phyloP scores from a whole-genome alignment of 2,797 vertebrate species.

The Saxicola maurus region DNA sequence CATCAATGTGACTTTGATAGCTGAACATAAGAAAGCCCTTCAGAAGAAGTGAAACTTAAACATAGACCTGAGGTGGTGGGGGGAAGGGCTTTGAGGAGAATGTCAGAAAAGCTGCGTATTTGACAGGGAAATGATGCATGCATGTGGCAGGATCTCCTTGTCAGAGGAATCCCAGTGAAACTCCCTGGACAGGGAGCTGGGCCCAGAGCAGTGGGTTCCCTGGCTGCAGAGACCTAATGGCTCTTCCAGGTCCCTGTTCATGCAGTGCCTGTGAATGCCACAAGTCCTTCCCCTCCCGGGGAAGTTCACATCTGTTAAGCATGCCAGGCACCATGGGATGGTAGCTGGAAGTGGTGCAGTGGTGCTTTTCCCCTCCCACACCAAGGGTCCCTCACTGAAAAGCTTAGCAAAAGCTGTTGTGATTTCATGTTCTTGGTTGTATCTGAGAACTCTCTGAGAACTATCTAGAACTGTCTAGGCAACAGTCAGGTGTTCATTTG shows the following conservation, averaged over 20 bases:
- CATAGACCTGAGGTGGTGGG: background rate
- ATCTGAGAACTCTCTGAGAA: background rate
- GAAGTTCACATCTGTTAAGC: background rate
- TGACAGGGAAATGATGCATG: background rate
- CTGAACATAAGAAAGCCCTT: background rate
- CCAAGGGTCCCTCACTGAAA: background rate
- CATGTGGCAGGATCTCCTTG: background rate
- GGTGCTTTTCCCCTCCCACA: background rate
- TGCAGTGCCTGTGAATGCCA: fast-evolving
- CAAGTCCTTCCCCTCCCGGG: background rate
- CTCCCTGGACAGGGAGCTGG: background rate
- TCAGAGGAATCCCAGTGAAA: background rate
- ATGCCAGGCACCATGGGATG: background rate
- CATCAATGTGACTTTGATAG: background rate
- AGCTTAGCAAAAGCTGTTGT: background rate
- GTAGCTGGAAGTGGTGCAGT: background rate
- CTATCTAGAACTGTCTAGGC: background rate
- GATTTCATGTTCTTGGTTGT: background rate
- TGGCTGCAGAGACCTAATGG: fast-evolving
- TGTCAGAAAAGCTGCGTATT: background rate
- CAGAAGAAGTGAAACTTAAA: background rate
- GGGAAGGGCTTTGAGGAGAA: background rate
- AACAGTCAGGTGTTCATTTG: background rate
- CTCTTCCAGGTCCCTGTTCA: background rate
- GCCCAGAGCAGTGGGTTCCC: background rate